Evolutionary conservation across 2,888 invertebrate species (phyloP).

Genomic region (Choreutis nemorana): DNA sequence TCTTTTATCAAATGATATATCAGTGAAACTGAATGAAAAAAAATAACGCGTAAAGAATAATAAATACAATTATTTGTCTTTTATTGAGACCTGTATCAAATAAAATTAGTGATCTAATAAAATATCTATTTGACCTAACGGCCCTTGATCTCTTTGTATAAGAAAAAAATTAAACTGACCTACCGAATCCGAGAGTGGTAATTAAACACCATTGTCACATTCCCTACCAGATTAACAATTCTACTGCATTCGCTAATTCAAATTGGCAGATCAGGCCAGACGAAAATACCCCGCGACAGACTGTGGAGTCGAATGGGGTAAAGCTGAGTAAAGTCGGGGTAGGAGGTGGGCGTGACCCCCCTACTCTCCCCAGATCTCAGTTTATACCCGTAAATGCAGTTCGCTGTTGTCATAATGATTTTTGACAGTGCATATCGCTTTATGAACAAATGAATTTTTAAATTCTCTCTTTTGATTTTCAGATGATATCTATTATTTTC

Average conservation of each 20-base stretch:
- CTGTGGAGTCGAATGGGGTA: constrained; percentile 23
- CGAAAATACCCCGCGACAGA: constrained; percentile 45
- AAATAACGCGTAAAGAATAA: too few relatives aligned
- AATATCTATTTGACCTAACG: too few relatives aligned
- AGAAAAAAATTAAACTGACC: constrained; percentile 22
- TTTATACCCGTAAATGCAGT: constrained; percentile 21
- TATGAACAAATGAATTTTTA: constrained; percentile 15
- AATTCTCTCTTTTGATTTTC: constrained; percentile 12
- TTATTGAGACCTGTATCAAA: too few relatives aligned
- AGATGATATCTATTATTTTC: not conserved
- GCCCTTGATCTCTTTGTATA: too few relatives aligned
- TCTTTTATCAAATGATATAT: too few relatives aligned
- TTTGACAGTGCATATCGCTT: constrained; percentile 34
- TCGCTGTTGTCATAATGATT: constrained; percentile 38
- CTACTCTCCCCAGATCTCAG: constrained; percentile 23
- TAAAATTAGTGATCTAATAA: too few relatives aligned
- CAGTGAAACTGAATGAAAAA: too few relatives aligned
- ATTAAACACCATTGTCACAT: constrained; percentile 14
- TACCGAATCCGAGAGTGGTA: constrained; percentile 20
- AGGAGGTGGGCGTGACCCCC: constrained; percentile 22
- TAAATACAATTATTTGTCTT: too few relatives aligned
- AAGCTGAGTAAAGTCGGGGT: too few relatives aligned
- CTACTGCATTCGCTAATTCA: constrained; percentile 50
- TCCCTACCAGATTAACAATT: constrained; percentile 30
- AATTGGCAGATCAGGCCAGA: constrained; percentile 63